These are phyloP conservation scores for Serinus canaria DNA, from an alignment of 2,113 vertebrate species.

Conservation along the genomic window DNA sequence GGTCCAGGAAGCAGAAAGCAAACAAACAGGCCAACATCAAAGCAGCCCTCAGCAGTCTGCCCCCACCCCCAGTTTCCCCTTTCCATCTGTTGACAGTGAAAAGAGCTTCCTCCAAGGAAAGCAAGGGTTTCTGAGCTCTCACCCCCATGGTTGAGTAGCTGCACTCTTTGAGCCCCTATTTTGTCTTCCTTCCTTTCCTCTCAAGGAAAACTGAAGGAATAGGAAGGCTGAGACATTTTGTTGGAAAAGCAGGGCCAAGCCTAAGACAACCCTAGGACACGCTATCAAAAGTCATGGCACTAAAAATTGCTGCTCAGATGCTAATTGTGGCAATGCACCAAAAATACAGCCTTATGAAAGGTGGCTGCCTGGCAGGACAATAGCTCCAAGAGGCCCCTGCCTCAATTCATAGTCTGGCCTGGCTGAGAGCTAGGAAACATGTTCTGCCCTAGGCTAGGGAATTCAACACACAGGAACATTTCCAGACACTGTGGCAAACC, in stretches of 20 bases:
- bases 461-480: background rate
- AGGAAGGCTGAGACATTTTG: background rate
- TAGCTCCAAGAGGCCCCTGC: background rate
- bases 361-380: background rate
- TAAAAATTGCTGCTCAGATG: background rate
- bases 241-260: background rate
- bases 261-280: background rate
- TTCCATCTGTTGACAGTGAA: slow-evolving; percentile 24
- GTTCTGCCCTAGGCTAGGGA: background rate
- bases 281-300: background rate
- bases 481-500: background rate
- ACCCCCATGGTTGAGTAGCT: background rate
- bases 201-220: background rate
- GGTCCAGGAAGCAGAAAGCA: slow-evolving; percentile 6
- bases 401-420: fast-evolving
- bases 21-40: slow-evolving; percentile 21
- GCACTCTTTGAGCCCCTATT: background rate
- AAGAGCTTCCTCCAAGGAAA: background rate
- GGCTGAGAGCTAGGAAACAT: background rate
- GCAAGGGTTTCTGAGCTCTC: background rate
- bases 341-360: background rate
- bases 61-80: background rate
- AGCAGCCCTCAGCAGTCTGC: background rate
- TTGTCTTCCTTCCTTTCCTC: background rate
- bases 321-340: background rate